Evolutionary conservation across 2,113 vertebrate species (phyloP).

Genomic region (Eulacestoma nigropectus): DNA sequence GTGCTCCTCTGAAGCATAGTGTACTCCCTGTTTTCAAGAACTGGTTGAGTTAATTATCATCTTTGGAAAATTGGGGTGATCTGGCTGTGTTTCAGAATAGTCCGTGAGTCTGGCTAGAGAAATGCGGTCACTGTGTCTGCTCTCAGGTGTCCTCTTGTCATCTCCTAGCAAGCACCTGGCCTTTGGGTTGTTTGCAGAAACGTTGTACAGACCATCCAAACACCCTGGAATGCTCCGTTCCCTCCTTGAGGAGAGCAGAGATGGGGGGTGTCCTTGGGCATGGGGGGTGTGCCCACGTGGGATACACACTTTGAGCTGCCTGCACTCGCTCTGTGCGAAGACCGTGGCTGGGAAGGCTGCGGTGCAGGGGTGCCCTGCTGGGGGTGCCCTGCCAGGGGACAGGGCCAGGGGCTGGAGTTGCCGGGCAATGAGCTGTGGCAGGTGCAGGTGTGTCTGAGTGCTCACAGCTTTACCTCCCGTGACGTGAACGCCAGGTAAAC

Average conservation of each 20-base stretch:
- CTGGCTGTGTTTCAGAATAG: neutral
- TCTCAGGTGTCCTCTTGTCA: neutral
- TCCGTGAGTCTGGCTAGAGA: neutral
- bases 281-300: neutral
- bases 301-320: neutral
- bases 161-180: neutral
- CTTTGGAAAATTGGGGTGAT: neutral
- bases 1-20: neutral
- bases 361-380: neutral
- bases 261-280: accelerated
- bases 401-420: neutral
- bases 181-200: neutral
- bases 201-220: neutral
- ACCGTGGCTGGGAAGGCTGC: neutral
- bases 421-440: neutral
- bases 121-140: accelerated
- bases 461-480: neutral
- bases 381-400: neutral
- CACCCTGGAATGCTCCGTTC: neutral
- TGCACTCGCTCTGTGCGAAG: neutral
- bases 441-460: accelerated
- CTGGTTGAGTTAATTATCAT: neutral
- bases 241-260: neutral
- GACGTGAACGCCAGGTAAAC: neutral
- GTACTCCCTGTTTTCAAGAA: neutral